A percentile compares a stretch with the other conserved stretches of the same genome.
Evolutionary conservation across 2,888 invertebrate genomes (phyloP).

Genomic region (Chrysolina americana): DNA sequence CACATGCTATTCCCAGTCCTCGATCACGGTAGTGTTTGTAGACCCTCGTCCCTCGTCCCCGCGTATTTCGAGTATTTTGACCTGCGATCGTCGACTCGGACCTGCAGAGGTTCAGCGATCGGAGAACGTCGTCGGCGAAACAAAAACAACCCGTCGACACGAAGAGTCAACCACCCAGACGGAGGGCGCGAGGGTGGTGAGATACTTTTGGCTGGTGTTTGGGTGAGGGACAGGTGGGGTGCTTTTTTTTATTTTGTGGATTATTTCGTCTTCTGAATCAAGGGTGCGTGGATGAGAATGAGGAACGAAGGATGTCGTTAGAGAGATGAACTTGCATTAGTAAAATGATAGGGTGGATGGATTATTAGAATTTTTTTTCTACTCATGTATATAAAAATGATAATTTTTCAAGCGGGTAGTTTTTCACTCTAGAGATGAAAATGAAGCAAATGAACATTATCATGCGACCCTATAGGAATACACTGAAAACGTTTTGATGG

Average conservation of each 20-base stretch:
- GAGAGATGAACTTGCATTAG: no score
- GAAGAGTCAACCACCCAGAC: neutral
- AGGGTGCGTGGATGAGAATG: neutral
- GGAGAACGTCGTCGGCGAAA: neutral
- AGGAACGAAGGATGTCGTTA: neutral
- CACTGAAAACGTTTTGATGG: no score
- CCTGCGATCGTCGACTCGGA: no score
- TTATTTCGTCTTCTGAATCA: neutral
- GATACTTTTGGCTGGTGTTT: neutral
- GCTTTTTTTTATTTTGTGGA: neutral
- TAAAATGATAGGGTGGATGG: no score
- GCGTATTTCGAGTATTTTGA: slow-evolving; percentile 8
- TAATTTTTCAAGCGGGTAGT: no score
- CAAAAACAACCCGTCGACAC: neutral
- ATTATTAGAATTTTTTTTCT: no score
- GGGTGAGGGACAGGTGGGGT: neutral
- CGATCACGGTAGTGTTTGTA: neutral
- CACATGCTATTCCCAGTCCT: neutral
- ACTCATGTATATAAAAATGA: no score
- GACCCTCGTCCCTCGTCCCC: neutral
- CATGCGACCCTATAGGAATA: no score
- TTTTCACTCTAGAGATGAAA: no score
- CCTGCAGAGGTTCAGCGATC: neutral
- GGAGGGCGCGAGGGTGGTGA: neutral
- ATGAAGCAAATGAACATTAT: no score